phyloP scores from a whole-genome alignment of 1,140 invertebrate species.

The Grapholita molesta region DNA sequence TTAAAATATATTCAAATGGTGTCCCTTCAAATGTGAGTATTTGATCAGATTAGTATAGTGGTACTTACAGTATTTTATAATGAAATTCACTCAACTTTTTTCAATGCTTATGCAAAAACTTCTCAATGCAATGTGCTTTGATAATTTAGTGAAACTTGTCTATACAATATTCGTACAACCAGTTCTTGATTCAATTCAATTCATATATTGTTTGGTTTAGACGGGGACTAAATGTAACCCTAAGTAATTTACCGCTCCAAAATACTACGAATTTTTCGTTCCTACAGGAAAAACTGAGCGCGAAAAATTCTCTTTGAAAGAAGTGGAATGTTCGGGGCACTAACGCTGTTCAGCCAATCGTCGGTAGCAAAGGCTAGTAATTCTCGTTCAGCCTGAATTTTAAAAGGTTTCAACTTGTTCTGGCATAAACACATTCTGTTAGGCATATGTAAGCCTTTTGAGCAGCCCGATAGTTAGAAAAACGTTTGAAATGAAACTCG shows the following conservation, averaged over 20 bases:
- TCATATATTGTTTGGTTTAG: too few species aligned
- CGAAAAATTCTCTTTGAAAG: slow-evolving; percentile 8
- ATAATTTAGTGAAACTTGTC: too few species aligned
- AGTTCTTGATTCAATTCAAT: too few species aligned
- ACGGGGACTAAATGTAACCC: background rate
- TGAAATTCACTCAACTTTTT: too few species aligned
- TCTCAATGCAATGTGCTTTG: too few species aligned
- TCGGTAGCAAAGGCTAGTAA: slow-evolving; percentile 9
- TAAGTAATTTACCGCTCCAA: background rate
- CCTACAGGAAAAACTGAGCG: background rate
- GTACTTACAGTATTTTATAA: too few species aligned
- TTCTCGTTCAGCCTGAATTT: slow-evolving; percentile 4
- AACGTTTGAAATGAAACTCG: background rate
- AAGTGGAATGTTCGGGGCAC: slow-evolving; percentile 7
- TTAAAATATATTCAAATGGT: too few species aligned
- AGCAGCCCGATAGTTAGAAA: background rate
- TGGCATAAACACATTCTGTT: background rate
- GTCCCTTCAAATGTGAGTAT: too few species aligned
- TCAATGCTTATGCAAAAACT: too few species aligned
- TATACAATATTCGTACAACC: too few species aligned
- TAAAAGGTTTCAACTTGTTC: background rate
- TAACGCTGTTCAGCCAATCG: slow-evolving; percentile 4
- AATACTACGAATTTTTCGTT: background rate
- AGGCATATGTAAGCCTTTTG: background rate
- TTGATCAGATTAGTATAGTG: too few species aligned